A percentile compares a stretch with the other conserved stretches of the same genome.
phyloP scores from a whole-genome alignment of 2,797 vertebrate genomes.

The Paedocypris micromegethes region DNA sequence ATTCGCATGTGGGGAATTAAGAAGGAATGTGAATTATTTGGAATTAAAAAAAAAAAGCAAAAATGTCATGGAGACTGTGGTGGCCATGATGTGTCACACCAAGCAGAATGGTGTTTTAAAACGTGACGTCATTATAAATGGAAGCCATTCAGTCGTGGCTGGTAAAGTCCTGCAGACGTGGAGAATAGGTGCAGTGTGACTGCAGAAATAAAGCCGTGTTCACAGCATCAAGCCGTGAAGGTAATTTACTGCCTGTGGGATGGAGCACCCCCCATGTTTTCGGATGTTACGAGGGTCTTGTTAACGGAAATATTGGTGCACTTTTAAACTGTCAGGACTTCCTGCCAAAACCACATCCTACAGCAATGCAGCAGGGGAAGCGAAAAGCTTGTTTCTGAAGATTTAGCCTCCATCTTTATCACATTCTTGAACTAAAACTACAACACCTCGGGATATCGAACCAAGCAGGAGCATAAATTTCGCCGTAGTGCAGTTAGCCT shows the following conservation, averaged over 20 bases:
- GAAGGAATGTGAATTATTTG: too few species aligned
- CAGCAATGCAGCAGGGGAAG: slow-evolving; percentile 35
- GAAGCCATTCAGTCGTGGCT: slow-evolving; percentile 25
- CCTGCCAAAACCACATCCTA: slow-evolving; percentile 41
- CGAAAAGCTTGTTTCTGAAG: slow-evolving; percentile 32
- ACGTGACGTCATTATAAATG: too few species aligned
- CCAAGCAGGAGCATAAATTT: slow-evolving; percentile 13
- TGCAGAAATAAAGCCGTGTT: slow-evolving; percentile 20
- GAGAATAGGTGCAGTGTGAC: slow-evolving; percentile 25
- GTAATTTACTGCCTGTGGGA: slow-evolving; percentile 40
- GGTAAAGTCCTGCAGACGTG: slow-evolving; percentile 30
- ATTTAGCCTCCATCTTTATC: slow-evolving; percentile 21
- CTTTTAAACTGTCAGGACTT: slow-evolving; percentile 46
- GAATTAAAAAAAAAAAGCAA: too few species aligned
- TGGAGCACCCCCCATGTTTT: slow-evolving; percentile 33
- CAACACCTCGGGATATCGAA: slow-evolving; percentile 12
- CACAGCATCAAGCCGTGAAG: slow-evolving; percentile 7
- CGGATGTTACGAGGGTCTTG: slow-evolving; percentile 42
- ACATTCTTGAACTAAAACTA: not conserved
- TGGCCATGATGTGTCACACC: too few species aligned
- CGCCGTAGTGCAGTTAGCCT: slow-evolving; percentile 10
- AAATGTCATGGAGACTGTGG: too few species aligned
- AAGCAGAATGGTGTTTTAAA: too few species aligned
- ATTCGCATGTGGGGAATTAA: too few species aligned
- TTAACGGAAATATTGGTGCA: slow-evolving; percentile 45